phyloP scores from a whole-genome alignment of 2,888 invertebrate species.

The Drosophila parthenogenetica region DNA sequence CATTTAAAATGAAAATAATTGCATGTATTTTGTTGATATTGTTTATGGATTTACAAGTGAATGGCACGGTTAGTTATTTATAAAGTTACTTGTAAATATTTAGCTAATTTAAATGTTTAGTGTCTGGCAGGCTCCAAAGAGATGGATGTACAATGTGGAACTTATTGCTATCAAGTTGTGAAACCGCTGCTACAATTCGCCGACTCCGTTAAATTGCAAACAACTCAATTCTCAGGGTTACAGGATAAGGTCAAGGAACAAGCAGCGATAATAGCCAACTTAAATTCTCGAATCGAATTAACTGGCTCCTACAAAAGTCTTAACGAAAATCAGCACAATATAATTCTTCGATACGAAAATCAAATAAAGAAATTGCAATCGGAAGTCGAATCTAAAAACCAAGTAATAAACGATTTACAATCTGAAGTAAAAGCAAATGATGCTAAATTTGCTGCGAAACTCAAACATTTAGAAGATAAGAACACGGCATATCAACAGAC shows the following conservation, averaged over 20 bases:
- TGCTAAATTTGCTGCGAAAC: too few relatives aligned
- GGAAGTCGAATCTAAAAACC: background rate
- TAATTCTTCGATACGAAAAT: background rate
- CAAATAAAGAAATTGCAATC: background rate
- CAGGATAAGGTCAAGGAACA: slow-evolving; percentile 4
- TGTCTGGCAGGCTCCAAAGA: background rate
- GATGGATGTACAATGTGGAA: background rate
- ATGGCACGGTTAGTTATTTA: slow-evolving; percentile 5
- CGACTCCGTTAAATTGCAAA: background rate
- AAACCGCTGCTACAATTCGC: slow-evolving; percentile 15
- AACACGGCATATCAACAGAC: background rate
- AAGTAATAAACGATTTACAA: background rate
- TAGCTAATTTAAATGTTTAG: background rate
- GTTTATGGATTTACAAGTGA: slow-evolving; percentile 1
- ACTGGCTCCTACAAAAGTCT: background rate
- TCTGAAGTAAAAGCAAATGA: background rate
- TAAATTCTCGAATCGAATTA: background rate
- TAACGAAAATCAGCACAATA: background rate
- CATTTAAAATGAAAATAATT: background rate
- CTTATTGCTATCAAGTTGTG: slow-evolving; percentile 14
- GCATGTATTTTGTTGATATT: background rate
- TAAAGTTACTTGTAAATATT: background rate
- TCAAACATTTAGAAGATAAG: background rate
- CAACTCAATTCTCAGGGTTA: background rate
- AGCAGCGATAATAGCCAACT: background rate